These are phyloP conservation scores for human (Homo sapiens) DNA, from an alignment of 2,113 vertebrate species.

Conservation along the genomic window DNA sequence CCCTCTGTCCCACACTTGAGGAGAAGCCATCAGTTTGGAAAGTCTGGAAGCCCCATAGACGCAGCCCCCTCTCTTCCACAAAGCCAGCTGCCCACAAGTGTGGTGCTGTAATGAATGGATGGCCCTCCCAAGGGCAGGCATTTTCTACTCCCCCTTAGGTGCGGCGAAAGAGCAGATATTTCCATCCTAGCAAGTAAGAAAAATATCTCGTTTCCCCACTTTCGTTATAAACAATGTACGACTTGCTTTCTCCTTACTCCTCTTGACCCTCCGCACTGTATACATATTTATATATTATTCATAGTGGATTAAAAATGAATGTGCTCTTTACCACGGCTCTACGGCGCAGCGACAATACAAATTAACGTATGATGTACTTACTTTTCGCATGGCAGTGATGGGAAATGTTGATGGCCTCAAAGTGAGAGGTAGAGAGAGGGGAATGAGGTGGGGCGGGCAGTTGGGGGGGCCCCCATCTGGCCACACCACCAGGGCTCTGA, in stretches of 20 bases:
- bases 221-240: conserved; percentile 84
- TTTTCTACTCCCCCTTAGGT: conserved; percentile 77
- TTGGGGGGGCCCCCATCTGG: neutral
- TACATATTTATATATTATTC: conserved; percentile 93
- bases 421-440: conserved; percentile 69
- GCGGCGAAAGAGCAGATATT: conserved; percentile 79
- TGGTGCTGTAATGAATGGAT: conserved; percentile 81
- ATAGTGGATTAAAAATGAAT: conserved; percentile 92
- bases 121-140: conserved; percentile 76
- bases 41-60: neutral
- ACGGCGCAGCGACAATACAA: conserved; percentile 88
- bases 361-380: conserved; percentile 91
- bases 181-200: conserved; percentile 83
- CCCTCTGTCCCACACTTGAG: neutral
- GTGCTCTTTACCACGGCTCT: conserved; percentile 88
- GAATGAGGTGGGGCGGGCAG: neutral
- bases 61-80: neutral
- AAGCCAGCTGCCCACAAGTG: conserved; percentile 75
- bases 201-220: conserved; percentile 81
- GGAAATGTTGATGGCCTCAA: conserved; percentile 86
- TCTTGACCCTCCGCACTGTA: conserved; percentile 85
- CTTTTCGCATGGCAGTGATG: conserved; percentile 85
- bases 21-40: conserved; percentile 3
- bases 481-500: fast-evolving
- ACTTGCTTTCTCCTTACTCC: conserved; percentile 81